Evolutionary conservation across 2,113 vertebrate genomes (phyloP), one percentile per base, ranked within the genome.

Genomic region (Phrynocephalus versicolor): DNA sequence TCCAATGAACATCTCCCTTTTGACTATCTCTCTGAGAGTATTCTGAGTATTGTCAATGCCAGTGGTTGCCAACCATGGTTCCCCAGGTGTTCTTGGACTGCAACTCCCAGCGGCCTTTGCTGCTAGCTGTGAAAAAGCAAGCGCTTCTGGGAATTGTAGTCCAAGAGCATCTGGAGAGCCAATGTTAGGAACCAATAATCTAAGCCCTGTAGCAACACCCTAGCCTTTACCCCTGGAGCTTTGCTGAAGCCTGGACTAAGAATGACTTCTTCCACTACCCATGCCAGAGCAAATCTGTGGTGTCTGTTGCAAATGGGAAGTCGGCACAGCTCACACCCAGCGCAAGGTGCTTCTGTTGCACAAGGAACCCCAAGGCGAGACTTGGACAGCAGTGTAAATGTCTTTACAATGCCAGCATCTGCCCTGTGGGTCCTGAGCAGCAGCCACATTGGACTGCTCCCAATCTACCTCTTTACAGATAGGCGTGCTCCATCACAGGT

Each of bases 201-300:
- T 23, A n/a, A 37, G 21, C 51, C 64, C 2, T 0, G 25, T 3
- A 67, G 82, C 87, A 21, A 23, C 1, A 2, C 35, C 27, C 2
- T 2, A 0, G 30, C 45, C 58, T 60, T 1, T 15, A 5, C 41
- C 3, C 58, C 39, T 64, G 2, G 35, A 71, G 30, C 57, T 1
- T 18, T 10, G 14, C 14, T 13, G 12, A 60, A 0, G 33, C 1
- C 19, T 0, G 4, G 74, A n/a, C 62, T 1, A 37, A 37, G 71
- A 9, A 78, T n/a, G 37, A 82, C 1, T 10, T 87, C 55, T 12
- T 35, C 41, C 19, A 23, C 25, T 33, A 16, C 45, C 37, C 18
- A 41, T 18, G 13, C 41, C 45, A 39, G 10, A 2, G 14, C 21
- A 65, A 33, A 21, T n/a, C 12, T 21, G 3, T 23, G 14, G 51